phyloP scores from a whole-genome alignment of 2,113 vertebrate genomes.

The Zosterops borbonicus region DNA sequence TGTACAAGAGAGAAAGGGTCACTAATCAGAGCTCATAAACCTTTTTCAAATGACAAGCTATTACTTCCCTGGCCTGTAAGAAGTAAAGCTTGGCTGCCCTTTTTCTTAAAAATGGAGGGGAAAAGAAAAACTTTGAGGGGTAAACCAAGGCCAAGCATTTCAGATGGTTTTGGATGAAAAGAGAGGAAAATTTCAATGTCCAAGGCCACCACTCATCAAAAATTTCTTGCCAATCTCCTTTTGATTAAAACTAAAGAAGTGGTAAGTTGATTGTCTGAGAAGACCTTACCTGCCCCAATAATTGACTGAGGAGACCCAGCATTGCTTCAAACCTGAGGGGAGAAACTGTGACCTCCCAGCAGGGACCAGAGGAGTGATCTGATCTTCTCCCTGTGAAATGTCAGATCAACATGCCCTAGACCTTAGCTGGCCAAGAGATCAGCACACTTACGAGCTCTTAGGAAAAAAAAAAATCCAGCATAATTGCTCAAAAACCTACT shows the following conservation, averaged over 20 bases:
- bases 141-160: background rate
- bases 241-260: background rate
- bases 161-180: background rate
- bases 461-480: background rate
- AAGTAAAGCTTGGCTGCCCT: slow-evolving; percentile 15
- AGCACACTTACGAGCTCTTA: background rate
- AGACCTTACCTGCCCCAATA: background rate
- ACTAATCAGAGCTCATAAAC: slow-evolving; percentile 44
- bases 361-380: background rate
- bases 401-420: background rate
- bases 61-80: background rate
- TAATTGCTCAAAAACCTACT: background rate
- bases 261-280: background rate
- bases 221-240: background rate
- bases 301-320: background rate
- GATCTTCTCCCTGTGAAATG: background rate
- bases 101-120: slow-evolving; percentile 16
- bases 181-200: background rate
- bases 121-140: background rate
- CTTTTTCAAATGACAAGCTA: slow-evolving; percentile 41
- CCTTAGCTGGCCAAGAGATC: background rate
- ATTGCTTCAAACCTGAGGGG: background rate
- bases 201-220: background rate
- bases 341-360: background rate
- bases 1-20: slow-evolving; percentile 1